Evolutionary conservation across 2,888 invertebrate genomes (phyloP), one percentile per base, ranked within the genome.

Genomic region (Dryadula phaetusa): DNA sequence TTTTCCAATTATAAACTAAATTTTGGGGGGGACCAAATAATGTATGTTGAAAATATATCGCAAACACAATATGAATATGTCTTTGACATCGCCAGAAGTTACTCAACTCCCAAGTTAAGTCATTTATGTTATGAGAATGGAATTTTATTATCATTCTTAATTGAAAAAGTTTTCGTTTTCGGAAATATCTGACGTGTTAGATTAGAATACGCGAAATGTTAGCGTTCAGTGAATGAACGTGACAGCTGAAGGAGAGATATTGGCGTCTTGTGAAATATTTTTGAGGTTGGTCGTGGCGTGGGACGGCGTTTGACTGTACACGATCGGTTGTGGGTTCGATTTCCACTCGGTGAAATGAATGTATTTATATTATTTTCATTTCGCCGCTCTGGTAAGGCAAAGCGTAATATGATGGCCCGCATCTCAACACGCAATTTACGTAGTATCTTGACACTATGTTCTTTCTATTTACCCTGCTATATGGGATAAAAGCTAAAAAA

Each of bases 101-200:
- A 42, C 18, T 16, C 22, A 54, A 66, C 63, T 66, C 64, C 64
- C 54, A 64, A 69, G 62, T 64, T 64, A 66, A 64, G 68, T 64
- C 65, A 47, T 66, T 46, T 16, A 46, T 58, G 49, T 64, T 52
- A 52, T 58, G 46, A 28, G 79, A 49, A 64, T 82, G 85, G 86
- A 88, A 88, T 89, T 89, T 88, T 84, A 88, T 88, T 85, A 84
- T 76, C 79, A 80, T 77, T 80, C 42, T 85, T 91, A 90, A 92
- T 91, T 90, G 88, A 90, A 90, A 92, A 91, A 92, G 79, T 91
- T 92, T 85, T 74, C 16, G 72, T 75, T 76, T 76, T 77, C 75
- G 77, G 77, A 82, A 84, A 85, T 80, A 82, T 82, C 75, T 82
- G 74, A 82, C 84, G 82, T 85, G 84, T 86, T 87, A 84, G 88